These are phyloP conservation scores for Tribolium castaneum DNA, from an alignment of 1,140 invertebrate species.

Conservation along the genomic window DNA sequence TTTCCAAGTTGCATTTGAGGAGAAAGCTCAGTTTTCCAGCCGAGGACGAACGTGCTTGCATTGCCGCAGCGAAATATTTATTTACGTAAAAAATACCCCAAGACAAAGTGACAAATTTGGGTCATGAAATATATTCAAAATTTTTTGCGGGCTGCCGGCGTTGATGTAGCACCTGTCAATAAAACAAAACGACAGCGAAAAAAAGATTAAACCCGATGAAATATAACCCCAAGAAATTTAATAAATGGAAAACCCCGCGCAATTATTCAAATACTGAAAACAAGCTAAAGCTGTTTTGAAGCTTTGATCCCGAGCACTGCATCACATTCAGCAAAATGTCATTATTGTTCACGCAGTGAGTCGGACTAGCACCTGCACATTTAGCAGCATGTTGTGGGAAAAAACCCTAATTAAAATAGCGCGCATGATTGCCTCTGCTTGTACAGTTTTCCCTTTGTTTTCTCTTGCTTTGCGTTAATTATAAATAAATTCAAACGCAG, in stretches of 20 bases:
- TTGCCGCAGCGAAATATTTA: no score
- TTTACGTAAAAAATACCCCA: no score
- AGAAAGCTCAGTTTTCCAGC: no score
- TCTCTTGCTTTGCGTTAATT: neutral
- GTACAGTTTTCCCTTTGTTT: neutral
- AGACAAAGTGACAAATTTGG: neutral
- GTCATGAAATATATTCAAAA: neutral
- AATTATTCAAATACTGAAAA: conserved; percentile 25
- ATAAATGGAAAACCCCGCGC: conserved; percentile 12
- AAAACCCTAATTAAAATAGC: neutral
- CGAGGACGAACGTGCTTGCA: no score
- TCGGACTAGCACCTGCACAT: neutral
- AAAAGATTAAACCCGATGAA: conserved; percentile 4
- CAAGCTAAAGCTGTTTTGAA: conserved; percentile 19
- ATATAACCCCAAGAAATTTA: conserved; percentile 21
- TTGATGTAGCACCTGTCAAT: neutral
- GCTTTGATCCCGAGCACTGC: conserved; percentile 6
- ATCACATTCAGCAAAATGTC: conserved; percentile 6
- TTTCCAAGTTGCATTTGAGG: no score
- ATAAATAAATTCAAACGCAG: neutral
- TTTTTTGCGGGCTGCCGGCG: neutral
- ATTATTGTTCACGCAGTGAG: neutral
- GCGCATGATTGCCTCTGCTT: neutral
- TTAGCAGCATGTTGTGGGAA: neutral
- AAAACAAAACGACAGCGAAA: neutral